These are phyloP conservation scores for Oryctolagus cuniculus DNA, from an alignment of 2,113 vertebrate genomes.

Conservation along the genomic window mOryCun1.1 NC_091433.1:144784001-144784500, in stretches of 20 bases:
- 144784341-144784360: conserved; percentile 46
- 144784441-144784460: conserved; percentile 70
- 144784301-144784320: neutral
- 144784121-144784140: conserved; percentile 20
- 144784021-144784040: conserved; percentile 5
- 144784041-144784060: conserved; percentile 36
- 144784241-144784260: neutral
- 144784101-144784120: neutral
- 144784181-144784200: neutral
- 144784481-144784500: conserved; percentile 71
- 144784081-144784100: conserved; percentile 40
- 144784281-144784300: neutral
- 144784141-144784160: conserved; percentile 2
- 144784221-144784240: neutral
- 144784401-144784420: conserved; percentile 69
- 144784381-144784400: conserved; percentile 65
- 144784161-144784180: neutral
- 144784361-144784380: conserved; percentile 62
- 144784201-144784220: neutral
- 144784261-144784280: neutral
- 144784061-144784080: conserved; percentile 33
- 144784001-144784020: neutral
- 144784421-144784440: conserved; percentile 74
- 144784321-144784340: neutral
- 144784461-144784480: conserved; percentile 58